Percentiles rank a stretch among this genome's conserved stretches.
phyloP scores from a whole-genome alignment of 1,140 invertebrate species.

The Leptinotarsa texana region DNA sequence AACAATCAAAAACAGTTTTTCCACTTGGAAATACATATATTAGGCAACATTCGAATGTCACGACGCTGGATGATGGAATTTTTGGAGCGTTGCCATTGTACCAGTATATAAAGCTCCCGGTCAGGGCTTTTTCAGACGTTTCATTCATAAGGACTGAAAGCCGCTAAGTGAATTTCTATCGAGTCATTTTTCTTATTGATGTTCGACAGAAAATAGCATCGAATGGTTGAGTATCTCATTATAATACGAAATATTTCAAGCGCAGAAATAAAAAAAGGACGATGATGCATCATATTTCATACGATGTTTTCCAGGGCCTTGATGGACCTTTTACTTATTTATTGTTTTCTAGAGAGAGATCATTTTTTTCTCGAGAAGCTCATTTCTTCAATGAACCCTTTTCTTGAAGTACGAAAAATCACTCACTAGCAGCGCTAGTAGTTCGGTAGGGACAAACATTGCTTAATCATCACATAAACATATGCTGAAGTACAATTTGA shows the following conservation, averaged over 20 bases:
- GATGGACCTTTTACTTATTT: not conserved
- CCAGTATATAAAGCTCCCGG: not conserved
- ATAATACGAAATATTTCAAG: constrained; percentile 1
- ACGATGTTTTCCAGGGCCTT: not conserved
- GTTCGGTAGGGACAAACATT: too few relatives aligned
- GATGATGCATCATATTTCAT: not conserved
- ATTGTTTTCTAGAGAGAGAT: too few relatives aligned
- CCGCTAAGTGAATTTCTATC: constrained; percentile 5
- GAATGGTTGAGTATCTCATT: constrained; percentile 8
- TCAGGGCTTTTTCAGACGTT: constrained; percentile 5
- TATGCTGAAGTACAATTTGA: too few relatives aligned
- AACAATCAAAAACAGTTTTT: too few relatives aligned
- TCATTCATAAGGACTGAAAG: not conserved
- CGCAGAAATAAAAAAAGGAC: not conserved
- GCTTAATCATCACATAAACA: too few relatives aligned
- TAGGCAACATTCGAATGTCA: not conserved
- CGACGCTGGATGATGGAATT: not conserved
- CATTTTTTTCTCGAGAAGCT: too few relatives aligned
- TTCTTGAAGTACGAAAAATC: too few relatives aligned
- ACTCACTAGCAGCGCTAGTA: too few relatives aligned
- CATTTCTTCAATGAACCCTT: too few relatives aligned
- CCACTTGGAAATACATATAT: too few relatives aligned
- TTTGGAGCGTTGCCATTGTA: not conserved
- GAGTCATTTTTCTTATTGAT: constrained; percentile 8
- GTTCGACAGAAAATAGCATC: not conserved